Percentiles rank a stretch among this genome's conserved stretches.
Conservation (phyloP, 2,113 vertebrate genomes). For the Microtus montanus region DNA sequence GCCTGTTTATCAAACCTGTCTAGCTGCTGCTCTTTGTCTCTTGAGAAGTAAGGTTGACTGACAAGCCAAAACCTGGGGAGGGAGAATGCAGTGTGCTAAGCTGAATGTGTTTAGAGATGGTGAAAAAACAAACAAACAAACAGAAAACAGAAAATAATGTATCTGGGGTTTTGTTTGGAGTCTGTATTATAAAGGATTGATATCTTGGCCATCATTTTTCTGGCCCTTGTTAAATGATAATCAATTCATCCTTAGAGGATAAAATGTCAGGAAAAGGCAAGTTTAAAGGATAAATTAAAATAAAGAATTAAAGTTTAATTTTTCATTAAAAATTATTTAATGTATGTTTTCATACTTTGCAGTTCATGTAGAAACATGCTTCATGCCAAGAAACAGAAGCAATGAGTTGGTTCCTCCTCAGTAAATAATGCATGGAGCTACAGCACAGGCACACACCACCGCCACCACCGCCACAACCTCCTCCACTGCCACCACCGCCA, state of each 20-base stretch:
- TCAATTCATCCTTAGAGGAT: neutral
- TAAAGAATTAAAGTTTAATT: no score
- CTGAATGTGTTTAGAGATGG: neutral
- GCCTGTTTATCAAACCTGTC: neutral
- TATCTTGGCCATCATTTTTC: slow-evolving; percentile 6
- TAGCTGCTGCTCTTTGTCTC: neutral
- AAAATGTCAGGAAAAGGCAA: neutral
- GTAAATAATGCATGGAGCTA: neutral
- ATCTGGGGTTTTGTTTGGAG: neutral
- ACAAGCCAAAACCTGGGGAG: neutral
- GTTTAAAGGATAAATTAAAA: neutral
- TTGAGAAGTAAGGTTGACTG: neutral
- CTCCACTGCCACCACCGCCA: no score
- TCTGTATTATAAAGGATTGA: neutral
- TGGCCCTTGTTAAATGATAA: slow-evolving; percentile 5
- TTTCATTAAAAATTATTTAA: neutral
- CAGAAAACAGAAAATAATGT: neutral
- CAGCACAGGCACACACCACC: neutral
- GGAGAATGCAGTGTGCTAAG: neutral
- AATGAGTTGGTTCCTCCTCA: neutral
- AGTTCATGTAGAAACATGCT: neutral
- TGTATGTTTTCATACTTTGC: slow-evolving; percentile 3
- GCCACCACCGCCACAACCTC: no score
- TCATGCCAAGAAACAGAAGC: neutral
- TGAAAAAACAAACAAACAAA: no score